Evolutionary conservation across 2,888 invertebrate species (phyloP).

Genomic region (Cantharis rustica): DNA sequence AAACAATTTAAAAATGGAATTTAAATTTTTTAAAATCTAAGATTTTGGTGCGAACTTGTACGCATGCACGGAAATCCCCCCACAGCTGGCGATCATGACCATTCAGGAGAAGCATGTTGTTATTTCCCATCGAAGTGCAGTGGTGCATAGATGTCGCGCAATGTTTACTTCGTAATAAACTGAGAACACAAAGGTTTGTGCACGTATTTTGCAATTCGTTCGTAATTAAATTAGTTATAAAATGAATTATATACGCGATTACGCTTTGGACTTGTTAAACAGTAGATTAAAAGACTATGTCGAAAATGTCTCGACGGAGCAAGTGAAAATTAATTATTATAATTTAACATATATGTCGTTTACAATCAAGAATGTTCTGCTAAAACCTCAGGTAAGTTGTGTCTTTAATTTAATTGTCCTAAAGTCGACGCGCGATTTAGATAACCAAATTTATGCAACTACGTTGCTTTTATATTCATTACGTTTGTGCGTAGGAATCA

Average conservation of each 20-base stretch:
- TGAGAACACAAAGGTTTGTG: not conserved
- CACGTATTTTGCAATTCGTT: not conserved
- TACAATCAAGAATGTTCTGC: not conserved
- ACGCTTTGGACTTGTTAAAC: not conserved
- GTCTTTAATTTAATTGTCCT: constrained; percentile 18
- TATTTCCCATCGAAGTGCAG: constrained; percentile 3
- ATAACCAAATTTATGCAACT: constrained; percentile 6
- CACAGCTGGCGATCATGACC: constrained; percentile 9
- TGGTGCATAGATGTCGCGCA: not conserved
- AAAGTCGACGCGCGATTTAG: constrained; percentile 33
- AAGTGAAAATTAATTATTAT: not conserved
- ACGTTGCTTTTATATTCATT: constrained; percentile 13
- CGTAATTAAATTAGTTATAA: not conserved
- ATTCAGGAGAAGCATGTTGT: constrained; percentile 24
- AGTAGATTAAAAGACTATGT: not conserved
- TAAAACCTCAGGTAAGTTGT: not conserved
- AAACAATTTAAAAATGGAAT: not conserved
- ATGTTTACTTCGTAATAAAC: constrained; percentile 1
- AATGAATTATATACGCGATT: not conserved
- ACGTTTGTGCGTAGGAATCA: constrained; percentile 5
- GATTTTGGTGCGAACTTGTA: not conserved
- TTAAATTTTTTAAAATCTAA: not conserved
- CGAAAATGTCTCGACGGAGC: not conserved
- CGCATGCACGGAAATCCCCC: constrained; percentile 27
- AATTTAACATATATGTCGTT: not conserved